Base-by-base conservation (phyloP, 1,140 invertebrate genomes). In the Nasonia vitripennis region DNA sequence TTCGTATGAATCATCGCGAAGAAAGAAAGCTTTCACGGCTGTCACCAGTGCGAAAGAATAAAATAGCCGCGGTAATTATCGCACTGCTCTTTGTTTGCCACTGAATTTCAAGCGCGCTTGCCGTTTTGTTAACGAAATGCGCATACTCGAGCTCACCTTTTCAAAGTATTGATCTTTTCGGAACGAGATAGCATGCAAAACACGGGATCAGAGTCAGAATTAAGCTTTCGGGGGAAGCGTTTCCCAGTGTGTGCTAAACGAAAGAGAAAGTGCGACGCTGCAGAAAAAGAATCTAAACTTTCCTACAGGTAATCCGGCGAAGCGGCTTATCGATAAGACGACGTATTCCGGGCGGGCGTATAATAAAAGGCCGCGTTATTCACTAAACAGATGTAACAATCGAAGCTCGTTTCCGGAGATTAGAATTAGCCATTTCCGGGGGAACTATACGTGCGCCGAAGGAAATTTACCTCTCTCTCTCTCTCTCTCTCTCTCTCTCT, bases 351-450 rank as follows among this genome's bases (percentile, higher is more conserved):
- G 34, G 34, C 4, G 20, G 1, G 20, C 2, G 12, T 37, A 34
- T 14, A 83, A 62, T 77, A 62, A 70, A 48, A 27, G 3, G 1
- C 6, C 20, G 78, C 34, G 12, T 70, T 70, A 81, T 45, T 73
- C 68, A 81, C 68, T 81, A 81, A 81, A 74, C 82, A 78, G 48
- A 68, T 48, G 82, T 70, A 83, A 67, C 82, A 83, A 78, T 83
- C 37, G 75, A 78, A 70, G 62, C 10, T 78, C 82, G 74, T 34
- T 83, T 83, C 75, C 55, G 74, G 74, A 83, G 82, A 83, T 78
- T 78, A 27, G 74, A 68, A 78, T 83, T 74, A 68, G 62, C 73
- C 27, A 78, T 78, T 70, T 83, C 82, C 82, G 71, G 0, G 9
- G 3, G 23, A 11, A 27, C 27, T 23, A 62, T 74, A 31, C 27